These are phyloP conservation scores for Lysandra coridon DNA, from an alignment of 2,888 invertebrate species.

Conservation along the genomic window DNA sequence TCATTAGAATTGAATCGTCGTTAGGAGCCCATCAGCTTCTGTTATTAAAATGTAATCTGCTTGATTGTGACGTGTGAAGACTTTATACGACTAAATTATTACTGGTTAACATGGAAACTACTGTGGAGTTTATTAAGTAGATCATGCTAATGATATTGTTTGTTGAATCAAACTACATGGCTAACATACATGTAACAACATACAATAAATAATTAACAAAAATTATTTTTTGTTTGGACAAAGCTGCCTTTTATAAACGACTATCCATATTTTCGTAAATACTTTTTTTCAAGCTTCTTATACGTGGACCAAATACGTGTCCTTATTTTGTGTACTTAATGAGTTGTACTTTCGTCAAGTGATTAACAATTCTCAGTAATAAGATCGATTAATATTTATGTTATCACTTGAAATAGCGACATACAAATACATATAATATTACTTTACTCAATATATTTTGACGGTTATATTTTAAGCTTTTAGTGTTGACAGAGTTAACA, in stretches of 20 bases:
- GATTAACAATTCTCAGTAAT: slow-evolving; percentile 10
- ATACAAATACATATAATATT: neutral
- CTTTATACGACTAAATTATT: neutral
- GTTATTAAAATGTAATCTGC: slow-evolving; percentile 5
- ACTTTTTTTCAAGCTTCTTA: neutral
- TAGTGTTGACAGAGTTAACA: neutral
- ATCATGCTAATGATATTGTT: neutral
- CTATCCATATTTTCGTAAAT: neutral
- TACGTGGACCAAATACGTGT: slow-evolving; percentile 34
- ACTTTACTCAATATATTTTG: neutral
- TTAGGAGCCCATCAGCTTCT: neutral
- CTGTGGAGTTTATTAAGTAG: neutral
- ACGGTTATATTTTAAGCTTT: neutral
- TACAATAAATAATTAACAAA: too few relatives aligned
- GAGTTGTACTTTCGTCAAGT: slow-evolving; percentile 6
- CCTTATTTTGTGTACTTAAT: slow-evolving; percentile 26
- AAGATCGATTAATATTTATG: slow-evolving; percentile 17
- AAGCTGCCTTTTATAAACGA: neutral
- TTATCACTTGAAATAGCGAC: neutral
- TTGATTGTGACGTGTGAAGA: neutral
- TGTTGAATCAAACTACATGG: too few relatives aligned
- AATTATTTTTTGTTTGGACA: neutral
- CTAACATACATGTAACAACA: too few relatives aligned
- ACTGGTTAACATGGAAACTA: neutral
- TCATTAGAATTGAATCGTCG: neutral